Evolutionary conservation across 2,888 invertebrate genomes (phyloP), one percentile per base, ranked within the genome.

Genomic region (Stenodema calcarata): DNA sequence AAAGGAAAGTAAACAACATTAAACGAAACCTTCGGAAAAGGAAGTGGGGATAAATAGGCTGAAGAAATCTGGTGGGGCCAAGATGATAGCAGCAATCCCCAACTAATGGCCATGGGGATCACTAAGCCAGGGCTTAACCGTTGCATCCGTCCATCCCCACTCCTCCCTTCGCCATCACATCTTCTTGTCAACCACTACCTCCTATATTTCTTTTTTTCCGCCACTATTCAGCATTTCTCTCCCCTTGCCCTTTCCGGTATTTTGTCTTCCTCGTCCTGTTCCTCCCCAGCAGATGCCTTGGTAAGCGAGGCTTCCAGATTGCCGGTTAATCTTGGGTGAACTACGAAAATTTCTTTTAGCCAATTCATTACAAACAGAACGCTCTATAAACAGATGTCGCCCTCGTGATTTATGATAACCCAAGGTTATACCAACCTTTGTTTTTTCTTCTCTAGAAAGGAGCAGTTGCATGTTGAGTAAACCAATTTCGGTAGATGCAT

Each of bases 61-160:
- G 78, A 78, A 23, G 44, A 44, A 78, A 42, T 18, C 44, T 18
- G 42, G 18, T 3, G 78, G 23, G 44, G 23, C 27, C 14, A 70
- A 23, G 70, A 70, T 23, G 70, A 28, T 23, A 70, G 44, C 44
- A 42, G 44, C 78, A 78, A 78, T 78, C 78, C 78, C 41, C 18
- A 75, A 78, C 78, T 78, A 78, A 78, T 44, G 78, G 78, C 78
- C 78, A 23, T n/a, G 78, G 27, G 44, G 78, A 78, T 78, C 27
- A 44, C 78, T 78, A 78, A 78, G 78, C 78, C 44, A 44, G 78
- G 42, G 18, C 42, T 42, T 62, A 50, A n/a, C 50, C 50, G 50
- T 50, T 50, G 76, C 41, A 35, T 76, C 41, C 30, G 76, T 42
- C 76, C 41, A 18, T 1, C n/a, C 41, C 76, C n/a, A n/a, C n/a